Evolutionary conservation across 2,113 vertebrate genomes (phyloP), one percentile per base, ranked within the genome.

Genomic region (Caloenas nicobarica): DNA sequence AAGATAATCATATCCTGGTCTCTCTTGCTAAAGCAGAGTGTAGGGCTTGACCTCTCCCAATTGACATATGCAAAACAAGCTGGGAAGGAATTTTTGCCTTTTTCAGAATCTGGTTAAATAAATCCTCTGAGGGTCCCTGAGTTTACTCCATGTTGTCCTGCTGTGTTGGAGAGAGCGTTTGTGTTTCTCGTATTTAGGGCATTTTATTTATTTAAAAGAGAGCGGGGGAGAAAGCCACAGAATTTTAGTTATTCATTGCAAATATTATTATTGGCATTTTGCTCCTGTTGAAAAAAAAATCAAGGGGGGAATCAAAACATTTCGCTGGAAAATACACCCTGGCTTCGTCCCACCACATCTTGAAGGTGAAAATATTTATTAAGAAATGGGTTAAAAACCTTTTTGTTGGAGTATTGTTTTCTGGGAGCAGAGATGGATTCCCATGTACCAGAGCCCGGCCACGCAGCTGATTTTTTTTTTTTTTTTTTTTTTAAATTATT

Each of bases 251-350:
- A 95, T 96, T 95, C 94, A 73, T 94, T 79, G 57, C 93, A 96
- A 96, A 96, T 97, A 96, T 97, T 96, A 92, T 95, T 95, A 86
- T 91, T 96, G 96, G 97, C 96, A 1, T 83, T 93, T 85, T 36
- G 53, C 82, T 91, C 57, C 89, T 7, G 42, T 65, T 46, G 71
- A 64, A 62, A 57, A 60, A 73, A 72, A 24, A 78, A 22, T 26
- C 68, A 22, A 92, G 92, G 86, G 87, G 90, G 77, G 51, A 96
- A 95, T 96, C 84, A 96, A 95, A 97, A 92, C 83, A 88, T 94
- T 89, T 91, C 61, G n/a, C 87, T 93, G 86, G 88, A 92, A 96
- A 91, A 95, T 80, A 88, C 61, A 69, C 74, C 53, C 87, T 78
- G 91, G 53, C 72, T 91, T 77, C 3, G 4, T 88, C 81, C 81